Conservation (phyloP, 2,797 vertebrate species). For the Chanos chanos region DNA sequence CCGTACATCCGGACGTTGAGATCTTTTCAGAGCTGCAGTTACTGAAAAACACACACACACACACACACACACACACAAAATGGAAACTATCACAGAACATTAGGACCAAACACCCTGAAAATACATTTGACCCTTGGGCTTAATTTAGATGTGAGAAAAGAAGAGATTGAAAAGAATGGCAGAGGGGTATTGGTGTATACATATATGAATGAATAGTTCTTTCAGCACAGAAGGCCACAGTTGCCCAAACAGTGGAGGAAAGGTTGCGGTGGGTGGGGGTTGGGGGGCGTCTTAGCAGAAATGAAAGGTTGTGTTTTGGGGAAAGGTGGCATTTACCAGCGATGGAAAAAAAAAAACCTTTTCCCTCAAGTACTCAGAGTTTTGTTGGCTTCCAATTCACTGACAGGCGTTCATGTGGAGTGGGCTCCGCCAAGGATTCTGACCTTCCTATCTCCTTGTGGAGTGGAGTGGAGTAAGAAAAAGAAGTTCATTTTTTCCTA, state of each 20-base stretch:
- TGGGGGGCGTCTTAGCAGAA: background rate
- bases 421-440: background rate
- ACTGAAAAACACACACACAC: no score
- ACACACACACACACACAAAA: no score
- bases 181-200: no score
- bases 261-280: no score
- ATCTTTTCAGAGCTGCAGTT: no score
- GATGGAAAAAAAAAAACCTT: background rate
- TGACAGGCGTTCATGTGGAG: background rate
- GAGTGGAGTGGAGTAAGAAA: background rate
- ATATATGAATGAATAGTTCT: no score
- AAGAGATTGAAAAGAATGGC: background rate
- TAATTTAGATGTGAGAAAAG: background rate
- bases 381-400: background rate
- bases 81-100: no score
- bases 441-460: slow-evolving; percentile 24
- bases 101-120: no score
- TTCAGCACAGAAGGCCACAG: no score
- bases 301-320: background rate
- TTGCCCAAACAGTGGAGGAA: no score
- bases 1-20: no score
- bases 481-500: slow-evolving; percentile 13
- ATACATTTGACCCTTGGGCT: no score
- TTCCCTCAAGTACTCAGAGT: slow-evolving; percentile 19
- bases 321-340: background rate